phyloP scores from a whole-genome alignment of 2,888 invertebrate genomes.

The Zele albiditarsus region DNA sequence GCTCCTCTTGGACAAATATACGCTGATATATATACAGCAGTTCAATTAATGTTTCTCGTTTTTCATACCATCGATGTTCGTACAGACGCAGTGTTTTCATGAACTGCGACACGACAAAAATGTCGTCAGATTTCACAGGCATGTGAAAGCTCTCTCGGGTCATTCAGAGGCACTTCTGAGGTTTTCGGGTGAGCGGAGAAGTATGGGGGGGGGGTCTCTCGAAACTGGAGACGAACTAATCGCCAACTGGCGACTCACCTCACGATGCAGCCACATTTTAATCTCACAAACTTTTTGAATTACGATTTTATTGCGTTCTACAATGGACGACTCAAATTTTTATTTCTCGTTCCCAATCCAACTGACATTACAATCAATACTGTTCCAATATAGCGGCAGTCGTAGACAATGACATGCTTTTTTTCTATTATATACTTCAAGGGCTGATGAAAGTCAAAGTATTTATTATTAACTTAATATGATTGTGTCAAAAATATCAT shows the following conservation, averaged over 20 bases:
- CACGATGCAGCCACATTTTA: constrained; percentile 62
- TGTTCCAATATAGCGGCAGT: neutral
- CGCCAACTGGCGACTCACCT: constrained; percentile 39
- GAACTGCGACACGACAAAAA: neutral
- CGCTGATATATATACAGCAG: neutral
- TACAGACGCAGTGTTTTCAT: neutral
- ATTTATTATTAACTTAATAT: neutral
- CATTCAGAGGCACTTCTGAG: constrained; percentile 31
- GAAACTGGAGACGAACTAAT: constrained; percentile 34
- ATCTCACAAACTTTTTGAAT: constrained; percentile 67
- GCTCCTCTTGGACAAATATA: neutral
- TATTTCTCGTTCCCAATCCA: neutral
- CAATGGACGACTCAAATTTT: constrained; percentile 25
- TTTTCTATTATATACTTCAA: neutral
- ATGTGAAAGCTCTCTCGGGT: constrained; percentile 18
- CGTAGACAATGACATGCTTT: neutral
- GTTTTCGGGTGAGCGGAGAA: neutral
- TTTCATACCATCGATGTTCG: neutral
- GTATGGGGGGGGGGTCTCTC: constrained; percentile 24
- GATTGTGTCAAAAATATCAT: neutral
- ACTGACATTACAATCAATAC: neutral
- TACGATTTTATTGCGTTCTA: constrained; percentile 52
- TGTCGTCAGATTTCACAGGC: constrained; percentile 9
- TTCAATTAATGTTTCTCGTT: constrained; percentile 13
- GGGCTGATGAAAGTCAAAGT: no score